Base-by-base conservation (phyloP, 2,888 invertebrate genomes). In the Sinohyriopsis cumingii region DNA sequence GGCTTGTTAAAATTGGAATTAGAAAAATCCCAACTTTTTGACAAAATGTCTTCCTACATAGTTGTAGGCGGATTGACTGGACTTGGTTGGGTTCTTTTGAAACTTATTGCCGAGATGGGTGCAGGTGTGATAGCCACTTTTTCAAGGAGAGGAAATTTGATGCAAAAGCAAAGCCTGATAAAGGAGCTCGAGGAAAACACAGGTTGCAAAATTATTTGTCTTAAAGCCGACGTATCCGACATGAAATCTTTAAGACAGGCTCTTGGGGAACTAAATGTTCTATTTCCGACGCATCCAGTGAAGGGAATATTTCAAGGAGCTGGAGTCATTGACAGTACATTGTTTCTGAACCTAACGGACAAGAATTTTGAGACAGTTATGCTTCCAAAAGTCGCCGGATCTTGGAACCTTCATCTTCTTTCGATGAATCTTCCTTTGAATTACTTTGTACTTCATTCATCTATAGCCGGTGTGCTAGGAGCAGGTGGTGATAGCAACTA, bases 381-480 rank as follows among this genome's bases (percentile, higher is more conserved):
- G 45, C 64, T 71, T 5, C 82, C 86, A n/a, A n/a, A n/a, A n/a
- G n/a, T n/a, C n/a, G n/a, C n/a, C n/a, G n/a, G n/a, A n/a, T n/a
- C n/a, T n/a, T n/a, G n/a, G n/a, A n/a, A n/a, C n/a, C n/a, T n/a
- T n/a, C n/a, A n/a, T n/a, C n/a, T n/a, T n/a, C n/a, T n/a, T n/a
- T n/a, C n/a, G n/a, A n/a, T n/a, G n/a, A n/a, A n/a, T n/a, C n/a
- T n/a, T n/a, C n/a, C n/a, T n/a, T n/a, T n/a, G n/a, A n/a, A n/a
- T n/a, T n/a, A n/a, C n/a, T n/a, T n/a, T n/a, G n/a, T n/a, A n/a
- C 69, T 85, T 54, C 79, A 83, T 55, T 86, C 86, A 12, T 85
- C 85, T 2, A 78, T 85, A 12, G 76, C 81, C 18, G 78, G 83
- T 25, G 67, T 84, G 0, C 67, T 85, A n/a, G 86, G 85, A 19